Conservation (phyloP, 1,140 invertebrate genomes). For the Propsilocerus akamusi region DNA sequence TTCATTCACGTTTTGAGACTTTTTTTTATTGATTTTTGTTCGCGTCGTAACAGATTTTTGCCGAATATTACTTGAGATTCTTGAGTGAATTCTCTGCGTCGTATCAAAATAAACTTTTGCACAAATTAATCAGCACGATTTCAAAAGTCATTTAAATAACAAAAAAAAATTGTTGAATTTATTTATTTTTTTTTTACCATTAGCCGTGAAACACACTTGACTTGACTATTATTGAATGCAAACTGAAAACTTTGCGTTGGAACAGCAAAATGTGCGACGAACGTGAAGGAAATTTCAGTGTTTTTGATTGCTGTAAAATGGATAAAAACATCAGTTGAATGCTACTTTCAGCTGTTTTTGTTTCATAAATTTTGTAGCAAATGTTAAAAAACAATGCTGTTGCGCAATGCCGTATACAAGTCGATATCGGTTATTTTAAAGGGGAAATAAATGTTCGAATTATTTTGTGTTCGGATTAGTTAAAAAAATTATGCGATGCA, state of each 20-base stretch:
- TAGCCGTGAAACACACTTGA: neutral
- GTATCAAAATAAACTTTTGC: too few species aligned
- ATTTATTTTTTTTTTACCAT: neutral
- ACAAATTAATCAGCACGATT: too few species aligned
- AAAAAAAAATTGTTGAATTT: neutral
- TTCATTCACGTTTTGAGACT: too few species aligned
- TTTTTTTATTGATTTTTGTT: too few species aligned
- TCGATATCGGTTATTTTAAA: neutral
- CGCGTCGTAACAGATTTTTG: too few species aligned
- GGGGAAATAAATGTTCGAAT: neutral
- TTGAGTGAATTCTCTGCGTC: too few species aligned
- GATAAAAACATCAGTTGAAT: neutral
- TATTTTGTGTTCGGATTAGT: too few species aligned
- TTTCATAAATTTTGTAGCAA: neutral
- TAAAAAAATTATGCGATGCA: too few species aligned
- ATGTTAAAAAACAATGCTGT: neutral
- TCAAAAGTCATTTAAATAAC: neutral
- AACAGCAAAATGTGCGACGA: neutral
- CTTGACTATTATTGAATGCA: neutral
- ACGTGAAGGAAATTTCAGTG: neutral
- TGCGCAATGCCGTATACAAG: neutral
- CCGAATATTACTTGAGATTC: too few species aligned
- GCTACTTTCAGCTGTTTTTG: neutral
- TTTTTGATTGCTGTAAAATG: neutral
- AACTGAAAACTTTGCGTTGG: neutral